Base-by-base conservation (phyloP, 2,888 invertebrate genomes). In the Mystacides longicornis region DNA sequence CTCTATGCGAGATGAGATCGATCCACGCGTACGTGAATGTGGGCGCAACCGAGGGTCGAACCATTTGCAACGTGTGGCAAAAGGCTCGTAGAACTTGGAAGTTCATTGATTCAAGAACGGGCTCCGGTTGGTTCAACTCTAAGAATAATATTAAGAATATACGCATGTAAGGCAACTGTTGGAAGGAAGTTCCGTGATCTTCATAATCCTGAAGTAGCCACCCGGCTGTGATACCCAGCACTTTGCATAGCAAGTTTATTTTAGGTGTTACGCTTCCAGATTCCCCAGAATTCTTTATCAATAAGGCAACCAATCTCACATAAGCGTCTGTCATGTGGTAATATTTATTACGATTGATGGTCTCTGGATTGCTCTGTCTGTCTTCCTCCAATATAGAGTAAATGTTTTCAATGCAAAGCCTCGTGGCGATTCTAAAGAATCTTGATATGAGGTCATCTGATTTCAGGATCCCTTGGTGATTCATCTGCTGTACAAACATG, bases 1-100 rank as follows among this genome's bases (percentile, higher is more conserved):
- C 89, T 53, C 98, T 83, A 72, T 99, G 98, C 0, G 97, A 95
- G 42, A 99, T 90, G 48, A 99, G 77, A 72, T 99, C 99, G 55
- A 99, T 76, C 99, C 99, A 99, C 2, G 98, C 93, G 71, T 93
- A 99, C 55, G 95, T 90, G 72, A 99, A 99, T 1, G 93, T 96
- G 0, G 99, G 95, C 0, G 93, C 95, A 64, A 93, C 87, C 47
- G 86, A 84, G 9, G 99, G 99, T 55, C 94, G 82, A 62, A 99
- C 77, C 64, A 96, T 89, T 67, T 96, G 95, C 63, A 97, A 81
- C 0, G 94, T 93, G 73, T 97, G 94, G 69, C 96, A 95, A 73
- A 95, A 98, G 7, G 96, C 95, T 18, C 93, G 94, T 49, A 99
- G 80, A 64, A 95, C 88, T 79, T 90, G 93, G 72, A 89, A 93